Evolutionary conservation across 2,113 vertebrate species (phyloP).

Genomic region (Cyanoderma ruficeps): DNA sequence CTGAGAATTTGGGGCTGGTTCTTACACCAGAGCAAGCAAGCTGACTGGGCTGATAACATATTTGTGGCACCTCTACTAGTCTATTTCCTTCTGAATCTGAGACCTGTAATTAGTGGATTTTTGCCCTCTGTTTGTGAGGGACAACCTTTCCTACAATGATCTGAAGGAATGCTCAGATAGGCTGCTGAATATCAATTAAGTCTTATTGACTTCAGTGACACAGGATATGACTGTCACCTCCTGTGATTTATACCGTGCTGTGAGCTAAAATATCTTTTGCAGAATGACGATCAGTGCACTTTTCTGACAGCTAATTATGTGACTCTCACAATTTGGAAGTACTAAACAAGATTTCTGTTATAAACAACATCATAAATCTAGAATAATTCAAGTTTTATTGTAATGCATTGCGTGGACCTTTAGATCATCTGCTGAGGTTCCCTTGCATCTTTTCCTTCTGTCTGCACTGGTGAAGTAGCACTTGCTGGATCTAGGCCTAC

Average conservation of each 20-base stretch:
- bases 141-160: not conserved
- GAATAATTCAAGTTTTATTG: constrained; percentile 37
- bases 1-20: not conserved
- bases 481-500: not conserved
- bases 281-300: constrained; percentile 45
- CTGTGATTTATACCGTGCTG: constrained; percentile 28
- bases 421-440: not conserved
- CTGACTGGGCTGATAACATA: not conserved
- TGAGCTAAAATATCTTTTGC: constrained; percentile 50
- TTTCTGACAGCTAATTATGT: constrained; percentile 63
- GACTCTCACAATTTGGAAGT: constrained; percentile 32
- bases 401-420: constrained; percentile 5
- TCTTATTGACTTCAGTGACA: constrained; percentile 33
- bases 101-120: not conserved
- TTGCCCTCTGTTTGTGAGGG: not conserved
- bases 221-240: not conserved
- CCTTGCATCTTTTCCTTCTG: not conserved
- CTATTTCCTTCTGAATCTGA: not conserved
- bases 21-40: not conserved
- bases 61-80: not conserved
- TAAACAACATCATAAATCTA: constrained; percentile 60
- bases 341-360: constrained; percentile 59
- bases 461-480: not conserved
- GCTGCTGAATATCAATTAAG: not conserved
- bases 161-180: not conserved